Conservation (phyloP, 2,113 vertebrate species). For the Myxocyprinus asiaticus region DNA sequence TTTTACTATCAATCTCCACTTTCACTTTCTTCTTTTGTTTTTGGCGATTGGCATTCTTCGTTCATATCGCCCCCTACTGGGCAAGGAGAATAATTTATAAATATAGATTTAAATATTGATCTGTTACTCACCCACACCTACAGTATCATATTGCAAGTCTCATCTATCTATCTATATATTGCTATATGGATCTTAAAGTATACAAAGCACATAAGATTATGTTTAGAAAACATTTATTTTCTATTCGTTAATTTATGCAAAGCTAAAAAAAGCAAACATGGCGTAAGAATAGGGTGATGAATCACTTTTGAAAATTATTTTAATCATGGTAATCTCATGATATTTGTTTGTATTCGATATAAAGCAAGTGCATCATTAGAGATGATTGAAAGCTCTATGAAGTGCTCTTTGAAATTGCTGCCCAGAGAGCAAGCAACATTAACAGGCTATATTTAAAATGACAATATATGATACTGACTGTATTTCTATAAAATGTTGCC, state of each 20-base stretch:
- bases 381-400: background rate
- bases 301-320: conserved; percentile 17
- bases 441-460: conserved; percentile 39
- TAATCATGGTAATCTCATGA: background rate
- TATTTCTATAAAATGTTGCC: conserved; percentile 40
- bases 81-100: too few species aligned
- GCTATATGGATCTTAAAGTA: too few species aligned
- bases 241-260: conserved; percentile 4
- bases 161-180: too few species aligned
- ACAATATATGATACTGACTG: conserved; percentile 34
- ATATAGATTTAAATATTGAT: too few species aligned
- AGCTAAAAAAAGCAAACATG: conserved; percentile 18
- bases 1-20: too few species aligned
- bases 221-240: too few species aligned
- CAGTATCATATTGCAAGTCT: too few species aligned
- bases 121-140: too few species aligned
- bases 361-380: conserved; percentile 10
- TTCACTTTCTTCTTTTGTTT: too few species aligned
- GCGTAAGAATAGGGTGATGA: conserved; percentile 4
- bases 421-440: conserved; percentile 1
- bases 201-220: too few species aligned
- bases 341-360: conserved; percentile 22
- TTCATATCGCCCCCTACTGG: too few species aligned
- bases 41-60: too few species aligned
- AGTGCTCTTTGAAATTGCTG: background rate